phyloP scores from a whole-genome alignment of 2,797 vertebrate genomes.

The Ambastaia sidthimunki region DNA sequence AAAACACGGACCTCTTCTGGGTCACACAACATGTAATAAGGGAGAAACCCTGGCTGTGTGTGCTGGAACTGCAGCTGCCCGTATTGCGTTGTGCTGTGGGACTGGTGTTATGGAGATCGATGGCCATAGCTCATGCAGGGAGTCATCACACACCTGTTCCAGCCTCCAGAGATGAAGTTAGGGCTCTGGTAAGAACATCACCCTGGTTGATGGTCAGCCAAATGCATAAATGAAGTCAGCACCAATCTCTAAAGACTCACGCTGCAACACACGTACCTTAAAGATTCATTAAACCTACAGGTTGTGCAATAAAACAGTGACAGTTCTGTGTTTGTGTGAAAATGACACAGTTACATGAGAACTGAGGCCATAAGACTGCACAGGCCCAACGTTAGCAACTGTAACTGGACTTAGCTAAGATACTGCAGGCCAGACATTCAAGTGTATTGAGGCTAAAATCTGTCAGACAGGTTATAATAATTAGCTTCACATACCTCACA shows the following conservation, averaged over 20 bases:
- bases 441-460: constrained; percentile 2
- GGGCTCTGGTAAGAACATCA: constrained; percentile 58
- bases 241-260: constrained; percentile 54
- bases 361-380: background rate
- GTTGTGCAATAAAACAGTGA: constrained; percentile 12
- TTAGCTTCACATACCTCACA: constrained; percentile 56
- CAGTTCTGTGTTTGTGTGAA: constrained; percentile 37
- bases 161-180: constrained; percentile 38
- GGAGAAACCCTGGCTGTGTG: constrained; percentile 33
- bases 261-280: constrained; percentile 26
- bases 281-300: constrained; percentile 14
- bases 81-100: constrained; percentile 50
- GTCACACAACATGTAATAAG: constrained; percentile 56
- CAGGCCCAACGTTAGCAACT: constrained; percentile 18
- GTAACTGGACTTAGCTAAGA: constrained; percentile 6
- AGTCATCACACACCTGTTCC: constrained; percentile 57
- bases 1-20: constrained; percentile 50
- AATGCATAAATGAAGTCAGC: constrained; percentile 56
- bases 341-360: constrained; percentile 19
- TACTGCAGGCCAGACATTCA: constrained; percentile 8
- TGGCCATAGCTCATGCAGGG: constrained; percentile 27
- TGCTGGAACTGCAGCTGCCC: constrained; percentile 51
- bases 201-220: constrained; percentile 54
- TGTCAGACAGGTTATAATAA: constrained; percentile 10
- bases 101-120: constrained; percentile 50